Evolutionary conservation across 1,140 invertebrate genomes (phyloP), one percentile per base, ranked within the genome.

Genomic region (Drosophila pandora): DNA sequence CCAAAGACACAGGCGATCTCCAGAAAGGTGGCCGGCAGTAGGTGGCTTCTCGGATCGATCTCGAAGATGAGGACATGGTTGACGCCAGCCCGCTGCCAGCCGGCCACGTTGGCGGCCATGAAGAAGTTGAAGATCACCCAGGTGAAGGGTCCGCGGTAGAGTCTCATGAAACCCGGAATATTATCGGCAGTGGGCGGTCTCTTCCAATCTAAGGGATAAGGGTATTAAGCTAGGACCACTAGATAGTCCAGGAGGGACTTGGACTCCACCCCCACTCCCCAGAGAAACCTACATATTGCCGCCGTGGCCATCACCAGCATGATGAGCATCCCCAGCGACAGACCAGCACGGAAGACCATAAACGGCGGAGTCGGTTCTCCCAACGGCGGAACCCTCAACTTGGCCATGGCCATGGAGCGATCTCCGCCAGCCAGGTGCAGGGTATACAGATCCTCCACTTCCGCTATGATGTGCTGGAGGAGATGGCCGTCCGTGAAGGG

Each of bases 31-130:
- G 95, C 95, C 79, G 95, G 95, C 9, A 94, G 88, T 54, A 93
- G 82, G 92, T 96, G 95, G 77, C 95, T 94, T 34, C 95, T 89
- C 0, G 96, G 95, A 91, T 96, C 95, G 12, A 96, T 93, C 91
- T 96, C 96, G 77, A 96, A 96, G 59, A 96, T 96, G 0, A 96
- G 93, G 3, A 96, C 95, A 90, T 96, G 96, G 91, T 96, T 96
- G 13, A 96, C 95, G 32, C 96, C 96, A 6, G 94, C 94, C 22
- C 93, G 93, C 70, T 95, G 93, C 95, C 95, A 96, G 41, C 95
- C 95, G 73, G 95, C 95, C 25, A 93, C 95, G 91, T 96, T 96
- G 57, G 96, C 92, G 12, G 95, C 95, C 75, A 96, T 94, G 2
- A 95, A 92, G 75, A 95, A 95, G n/a, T 95, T 92, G 76, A 94